phyloP scores from a whole-genome alignment of 1,140 invertebrate species.

The Micrasema longulum region DNA sequence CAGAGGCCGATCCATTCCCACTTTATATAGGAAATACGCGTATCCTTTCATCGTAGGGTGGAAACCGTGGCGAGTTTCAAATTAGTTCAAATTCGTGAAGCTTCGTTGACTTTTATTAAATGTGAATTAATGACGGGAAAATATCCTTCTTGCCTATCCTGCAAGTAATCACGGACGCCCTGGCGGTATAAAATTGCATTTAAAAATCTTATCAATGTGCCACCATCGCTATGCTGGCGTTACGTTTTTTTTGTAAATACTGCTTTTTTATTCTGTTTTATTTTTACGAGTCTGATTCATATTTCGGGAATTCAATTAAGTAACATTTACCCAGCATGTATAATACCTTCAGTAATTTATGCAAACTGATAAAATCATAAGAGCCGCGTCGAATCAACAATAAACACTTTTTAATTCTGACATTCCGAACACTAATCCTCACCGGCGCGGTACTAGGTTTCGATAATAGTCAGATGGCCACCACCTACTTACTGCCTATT shows the following conservation, averaged over 20 bases:
- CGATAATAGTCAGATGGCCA: too few species aligned
- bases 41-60: constrained; percentile 17
- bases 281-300: constrained; percentile 10
- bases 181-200: background rate
- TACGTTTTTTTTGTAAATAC: too few species aligned
- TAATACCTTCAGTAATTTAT: constrained; percentile 15
- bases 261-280: background rate
- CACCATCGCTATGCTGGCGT: too few species aligned
- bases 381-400: constrained; percentile 29
- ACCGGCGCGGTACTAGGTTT: background rate
- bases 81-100: constrained; percentile 27
- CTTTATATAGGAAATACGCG: constrained; percentile 8
- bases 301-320: constrained; percentile 22
- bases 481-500: background rate
- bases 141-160: constrained; percentile 10
- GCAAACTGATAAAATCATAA: constrained; percentile 32
- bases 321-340: constrained; percentile 19
- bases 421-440: constrained; percentile 7
- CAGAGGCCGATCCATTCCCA: constrained; percentile 3
- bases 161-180: background rate
- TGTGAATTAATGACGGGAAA: constrained; percentile 25
- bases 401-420: constrained; percentile 26
- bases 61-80: constrained; percentile 35
- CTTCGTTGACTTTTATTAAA: constrained; percentile 32
- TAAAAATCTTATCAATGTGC: too few species aligned